A percentile compares a stretch with the other conserved stretches of the same genome.
Evolutionary conservation across 1,140 invertebrate genomes (phyloP).

Genomic region (Neodiprion lecontei): DNA sequence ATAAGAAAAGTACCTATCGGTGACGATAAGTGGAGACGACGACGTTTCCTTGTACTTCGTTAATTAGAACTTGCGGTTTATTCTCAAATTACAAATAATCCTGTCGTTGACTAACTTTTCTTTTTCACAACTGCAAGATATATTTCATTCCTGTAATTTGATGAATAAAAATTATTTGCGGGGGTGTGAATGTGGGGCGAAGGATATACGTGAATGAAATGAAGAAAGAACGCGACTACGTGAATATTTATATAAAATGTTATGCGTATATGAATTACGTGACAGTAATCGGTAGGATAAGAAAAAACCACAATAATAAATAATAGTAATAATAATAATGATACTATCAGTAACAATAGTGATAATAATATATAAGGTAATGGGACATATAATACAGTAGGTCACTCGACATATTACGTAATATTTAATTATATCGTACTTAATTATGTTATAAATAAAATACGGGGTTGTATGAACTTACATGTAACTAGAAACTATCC

Average conservation of each 20-base stretch:
- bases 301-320: neutral
- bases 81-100: too few relatives aligned
- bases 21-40: too few relatives aligned
- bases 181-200: neutral
- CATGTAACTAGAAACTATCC: too few relatives aligned
- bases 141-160: neutral
- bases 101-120: too few relatives aligned
- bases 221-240: neutral
- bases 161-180: neutral
- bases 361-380: conserved; percentile 14
- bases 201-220: neutral
- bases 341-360: conserved; percentile 17
- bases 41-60: too few relatives aligned
- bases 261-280: too few relatives aligned
- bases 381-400: conserved; percentile 15
- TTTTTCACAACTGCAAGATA: too few relatives aligned
- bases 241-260: neutral
- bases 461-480: too few relatives aligned
- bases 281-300: neutral
- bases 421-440: conserved; percentile 1
- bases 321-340: neutral
- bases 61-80: too few relatives aligned
- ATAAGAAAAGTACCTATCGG: too few relatives aligned
- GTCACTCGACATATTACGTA: conserved; percentile 19
- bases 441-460: conserved; percentile 13